These are phyloP conservation scores for Pseudolaguvia tuberculata DNA, from an alignment of 2,113 vertebrate genomes.

Conservation along the genomic window DNA sequence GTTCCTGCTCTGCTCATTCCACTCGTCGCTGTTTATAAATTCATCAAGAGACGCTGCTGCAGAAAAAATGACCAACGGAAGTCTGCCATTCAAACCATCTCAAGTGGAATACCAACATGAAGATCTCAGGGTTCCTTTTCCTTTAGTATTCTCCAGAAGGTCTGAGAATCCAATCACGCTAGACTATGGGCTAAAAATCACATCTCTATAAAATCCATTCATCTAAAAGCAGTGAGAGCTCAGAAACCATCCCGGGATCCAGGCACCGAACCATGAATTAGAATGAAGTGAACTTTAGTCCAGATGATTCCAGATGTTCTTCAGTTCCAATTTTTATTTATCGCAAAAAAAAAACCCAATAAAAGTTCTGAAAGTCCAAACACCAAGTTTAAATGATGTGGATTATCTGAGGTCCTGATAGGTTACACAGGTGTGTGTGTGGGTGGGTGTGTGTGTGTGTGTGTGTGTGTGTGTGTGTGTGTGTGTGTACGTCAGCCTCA, in stretches of 20 bases:
- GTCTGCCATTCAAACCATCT: slow-evolving; percentile 49
- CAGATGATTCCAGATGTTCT: neutral
- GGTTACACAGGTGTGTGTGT: neutral
- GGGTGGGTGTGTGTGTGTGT: neutral
- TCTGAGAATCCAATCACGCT: neutral
- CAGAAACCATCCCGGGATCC: neutral
- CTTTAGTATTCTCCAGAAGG: neutral
- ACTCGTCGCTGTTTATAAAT: slow-evolving; percentile 68
- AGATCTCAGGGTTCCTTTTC: neutral
- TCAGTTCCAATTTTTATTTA: neutral
- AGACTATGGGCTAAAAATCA: neutral
- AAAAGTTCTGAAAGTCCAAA: neutral
- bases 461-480: too few species aligned
- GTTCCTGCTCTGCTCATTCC: slow-evolving; percentile 79
- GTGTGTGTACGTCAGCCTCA: too few species aligned
- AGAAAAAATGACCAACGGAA: slow-evolving; percentile 37
- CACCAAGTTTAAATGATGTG: neutral
- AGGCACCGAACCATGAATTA: neutral
- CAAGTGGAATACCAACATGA: slow-evolving; percentile 50
- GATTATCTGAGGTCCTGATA: neutral
- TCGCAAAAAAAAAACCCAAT: neutral
- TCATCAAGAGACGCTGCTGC: slow-evolving; percentile 63
- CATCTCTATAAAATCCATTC: neutral
- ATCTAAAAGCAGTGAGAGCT: neutral
- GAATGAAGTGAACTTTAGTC: neutral